These are phyloP conservation scores for Palythoa heliodiscus DNA, from an alignment of 92 coral and sea anemone species.

Conservation along the genomic window DNA sequence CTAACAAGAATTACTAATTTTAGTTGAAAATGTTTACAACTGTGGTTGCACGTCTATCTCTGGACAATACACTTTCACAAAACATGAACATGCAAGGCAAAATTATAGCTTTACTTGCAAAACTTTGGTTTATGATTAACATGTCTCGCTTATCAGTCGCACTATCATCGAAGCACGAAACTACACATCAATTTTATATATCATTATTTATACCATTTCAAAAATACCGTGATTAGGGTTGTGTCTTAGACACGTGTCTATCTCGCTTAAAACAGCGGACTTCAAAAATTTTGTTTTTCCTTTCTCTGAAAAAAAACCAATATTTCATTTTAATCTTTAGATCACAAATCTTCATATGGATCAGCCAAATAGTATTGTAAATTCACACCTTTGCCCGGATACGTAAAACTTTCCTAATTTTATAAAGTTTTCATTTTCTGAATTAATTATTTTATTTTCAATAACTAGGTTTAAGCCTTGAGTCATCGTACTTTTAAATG, in stretches of 20 bases:
- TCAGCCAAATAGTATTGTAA: neutral
- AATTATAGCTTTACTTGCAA: neutral
- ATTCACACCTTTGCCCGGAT: neutral
- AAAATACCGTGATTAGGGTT: neutral
- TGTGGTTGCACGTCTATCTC: neutral
- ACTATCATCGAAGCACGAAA: too few species aligned
- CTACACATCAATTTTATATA: too few species aligned
- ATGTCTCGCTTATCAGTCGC: neutral
- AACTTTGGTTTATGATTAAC: neutral
- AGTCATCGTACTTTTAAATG: too few species aligned
- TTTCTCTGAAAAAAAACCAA: neutral
- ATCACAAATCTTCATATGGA: neutral
- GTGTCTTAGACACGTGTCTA: conserved; percentile 20
- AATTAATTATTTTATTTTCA: too few species aligned
- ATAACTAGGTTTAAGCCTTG: too few species aligned
- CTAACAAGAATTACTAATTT: neutral
- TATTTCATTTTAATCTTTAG: neutral
- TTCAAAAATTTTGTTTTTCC: neutral
- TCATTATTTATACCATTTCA: neutral
- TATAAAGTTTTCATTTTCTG: too few species aligned
- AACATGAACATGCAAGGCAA: neutral
- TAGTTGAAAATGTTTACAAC: neutral
- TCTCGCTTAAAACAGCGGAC: conserved; percentile 20
- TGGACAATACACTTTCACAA: neutral
- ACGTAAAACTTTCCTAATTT: too few species aligned